Evolutionary conservation across 2,888 invertebrate species (phyloP).

Genomic region (Scrobipalpa costella): DNA sequence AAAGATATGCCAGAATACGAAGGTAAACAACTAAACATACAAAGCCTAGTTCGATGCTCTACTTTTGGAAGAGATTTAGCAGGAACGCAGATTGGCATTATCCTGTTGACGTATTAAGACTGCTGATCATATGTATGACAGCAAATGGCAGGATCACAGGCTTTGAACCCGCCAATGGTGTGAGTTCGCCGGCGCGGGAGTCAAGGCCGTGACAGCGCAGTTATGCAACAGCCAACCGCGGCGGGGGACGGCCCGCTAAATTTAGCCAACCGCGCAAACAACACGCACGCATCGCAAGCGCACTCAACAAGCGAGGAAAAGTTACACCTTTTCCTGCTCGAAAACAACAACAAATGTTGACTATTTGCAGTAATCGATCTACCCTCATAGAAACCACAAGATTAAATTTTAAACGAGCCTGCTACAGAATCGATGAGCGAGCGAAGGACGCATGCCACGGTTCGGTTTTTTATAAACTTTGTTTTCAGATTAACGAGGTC

Average conservation of each 20-base stretch:
- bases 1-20: too few species aligned
- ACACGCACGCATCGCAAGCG: slow-evolving; percentile 47
- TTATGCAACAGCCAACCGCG: slow-evolving; percentile 63
- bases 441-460: neutral
- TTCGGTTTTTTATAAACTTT: neutral
- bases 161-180: slow-evolving; percentile 46
- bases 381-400: slow-evolving; percentile 1
- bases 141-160: slow-evolving; percentile 13
- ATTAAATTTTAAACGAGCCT: slow-evolving; percentile 10
- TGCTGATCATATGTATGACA: neutral
- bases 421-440: neutral
- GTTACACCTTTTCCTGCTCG: neutral
- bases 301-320: slow-evolving; percentile 34
- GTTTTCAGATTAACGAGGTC: neutral
- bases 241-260: slow-evolving; percentile 67
- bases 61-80: neutral
- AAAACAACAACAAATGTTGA: slow-evolving; percentile 19
- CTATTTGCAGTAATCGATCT: slow-evolving; percentile 4
- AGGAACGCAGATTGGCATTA: slow-evolving; percentile 7
- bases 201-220: slow-evolving; percentile 75
- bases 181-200: slow-evolving; percentile 70
- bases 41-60: too few species aligned
- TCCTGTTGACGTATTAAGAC: slow-evolving; percentile 1
- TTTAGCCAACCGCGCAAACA: slow-evolving; percentile 74
- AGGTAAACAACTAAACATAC: too few species aligned